Evolutionary conservation across 2,113 vertebrate species (phyloP).

Genomic region (Lanius ludovicianus): DNA sequence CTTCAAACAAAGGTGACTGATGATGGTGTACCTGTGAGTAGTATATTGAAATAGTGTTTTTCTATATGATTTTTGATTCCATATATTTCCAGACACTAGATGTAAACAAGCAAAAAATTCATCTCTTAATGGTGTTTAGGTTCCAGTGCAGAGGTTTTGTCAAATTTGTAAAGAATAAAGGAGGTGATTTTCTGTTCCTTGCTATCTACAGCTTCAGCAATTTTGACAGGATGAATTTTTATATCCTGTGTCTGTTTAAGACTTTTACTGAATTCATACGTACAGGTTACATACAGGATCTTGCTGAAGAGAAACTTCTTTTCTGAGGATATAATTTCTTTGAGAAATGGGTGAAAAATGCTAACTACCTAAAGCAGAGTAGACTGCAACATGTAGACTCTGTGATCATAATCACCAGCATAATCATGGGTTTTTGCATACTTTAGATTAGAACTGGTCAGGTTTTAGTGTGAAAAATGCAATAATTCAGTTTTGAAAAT

Average conservation of each 20-base stretch:
- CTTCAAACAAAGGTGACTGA: neutral
- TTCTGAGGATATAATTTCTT: constrained; percentile 17
- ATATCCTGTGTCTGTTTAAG: neutral
- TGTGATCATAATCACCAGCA: constrained; percentile 48
- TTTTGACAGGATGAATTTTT: neutral
- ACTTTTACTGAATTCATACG: neutral
- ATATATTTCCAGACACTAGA: neutral
- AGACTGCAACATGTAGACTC: constrained; percentile 34
- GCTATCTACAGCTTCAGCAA: neutral
- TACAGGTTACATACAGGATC: neutral
- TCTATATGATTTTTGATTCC: neutral
- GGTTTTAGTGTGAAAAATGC: constrained; percentile 53
- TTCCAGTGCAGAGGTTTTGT: neutral
- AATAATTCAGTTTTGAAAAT: constrained; percentile 72
- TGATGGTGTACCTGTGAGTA: neutral
- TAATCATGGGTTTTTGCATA: constrained; percentile 59
- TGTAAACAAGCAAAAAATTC: neutral
- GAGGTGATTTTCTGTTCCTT: neutral
- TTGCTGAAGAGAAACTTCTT: neutral
- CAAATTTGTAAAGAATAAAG: neutral
- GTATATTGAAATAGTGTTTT: neutral
- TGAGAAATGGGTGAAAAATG: constrained; percentile 52
- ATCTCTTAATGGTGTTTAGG: neutral
- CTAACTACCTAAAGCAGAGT: constrained; percentile 37
- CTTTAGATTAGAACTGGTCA: constrained; percentile 63